Percentiles rank a stretch among this genome's conserved stretches.
Evolutionary conservation across 1,140 invertebrate species (phyloP).

Genomic region (Cydia strobilella): DNA sequence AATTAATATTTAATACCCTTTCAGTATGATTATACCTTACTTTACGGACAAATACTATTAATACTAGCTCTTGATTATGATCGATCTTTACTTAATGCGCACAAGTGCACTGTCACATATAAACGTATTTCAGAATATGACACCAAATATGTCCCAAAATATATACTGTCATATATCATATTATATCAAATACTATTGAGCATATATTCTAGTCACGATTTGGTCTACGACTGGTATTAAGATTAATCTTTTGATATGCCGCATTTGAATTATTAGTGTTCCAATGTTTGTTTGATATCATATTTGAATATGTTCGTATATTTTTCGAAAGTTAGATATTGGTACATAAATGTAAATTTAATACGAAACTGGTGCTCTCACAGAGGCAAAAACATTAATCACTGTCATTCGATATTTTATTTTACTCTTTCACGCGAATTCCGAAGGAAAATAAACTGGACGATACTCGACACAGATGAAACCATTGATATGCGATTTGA

Average conservation of each 20-base stretch:
- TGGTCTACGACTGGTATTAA: neutral
- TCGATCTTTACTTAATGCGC: too few species aligned
- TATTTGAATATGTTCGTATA: neutral
- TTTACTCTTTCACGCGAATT: neutral
- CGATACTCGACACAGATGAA: neutral
- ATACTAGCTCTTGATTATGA: too few species aligned
- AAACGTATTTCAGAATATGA: neutral
- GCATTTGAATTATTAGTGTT: neutral
- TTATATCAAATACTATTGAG: neutral
- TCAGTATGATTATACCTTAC: too few species aligned
- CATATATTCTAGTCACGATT: neutral
- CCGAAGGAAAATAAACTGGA: neutral
- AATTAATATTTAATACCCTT: too few species aligned
- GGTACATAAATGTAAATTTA: neutral
- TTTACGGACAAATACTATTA: too few species aligned
- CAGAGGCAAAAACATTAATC: constrained; percentile 2
- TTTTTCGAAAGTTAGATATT: neutral
- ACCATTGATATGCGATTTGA: neutral
- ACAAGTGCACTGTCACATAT: neutral
- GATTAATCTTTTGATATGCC: neutral
- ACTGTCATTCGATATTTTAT: constrained; percentile 12
- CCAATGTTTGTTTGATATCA: neutral
- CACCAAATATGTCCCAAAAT: neutral
- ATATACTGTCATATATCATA: neutral
- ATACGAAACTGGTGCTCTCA: neutral